Evolutionary conservation across 2,113 vertebrate genomes (phyloP).

Genomic region (Semnornis frantzii): DNA sequence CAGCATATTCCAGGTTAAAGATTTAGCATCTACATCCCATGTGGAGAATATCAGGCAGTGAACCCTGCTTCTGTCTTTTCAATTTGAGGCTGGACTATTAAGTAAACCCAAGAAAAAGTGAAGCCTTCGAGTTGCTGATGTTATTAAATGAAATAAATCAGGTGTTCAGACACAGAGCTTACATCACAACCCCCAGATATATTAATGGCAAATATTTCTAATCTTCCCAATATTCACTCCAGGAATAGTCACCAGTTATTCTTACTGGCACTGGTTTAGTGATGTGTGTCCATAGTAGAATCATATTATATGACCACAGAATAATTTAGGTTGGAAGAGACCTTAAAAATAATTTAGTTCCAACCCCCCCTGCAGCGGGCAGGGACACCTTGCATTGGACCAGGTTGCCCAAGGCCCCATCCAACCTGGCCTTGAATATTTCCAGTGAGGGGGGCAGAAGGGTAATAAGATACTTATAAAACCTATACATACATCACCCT

Average conservation of each 20-base stretch:
- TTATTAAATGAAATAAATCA: neutral
- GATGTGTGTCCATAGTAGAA: neutral
- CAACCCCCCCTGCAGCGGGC: neutral
- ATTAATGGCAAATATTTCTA: slow-evolving; percentile 19
- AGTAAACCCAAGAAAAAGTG: neutral
- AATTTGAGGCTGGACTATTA: neutral
- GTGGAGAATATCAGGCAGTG: neutral
- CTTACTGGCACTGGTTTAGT: neutral
- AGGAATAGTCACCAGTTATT: neutral
- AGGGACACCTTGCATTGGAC: neutral
- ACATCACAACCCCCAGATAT: neutral
- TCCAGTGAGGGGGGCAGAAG: neutral
- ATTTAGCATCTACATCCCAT: neutral
- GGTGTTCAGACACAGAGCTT: neutral
- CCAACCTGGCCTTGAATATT: neutral
- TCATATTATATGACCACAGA: neutral
- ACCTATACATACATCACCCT: fast-evolving
- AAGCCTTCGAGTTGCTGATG: neutral
- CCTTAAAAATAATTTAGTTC: neutral
- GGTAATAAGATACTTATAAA: neutral
- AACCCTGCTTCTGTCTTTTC: neutral
- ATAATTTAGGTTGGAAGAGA: neutral
- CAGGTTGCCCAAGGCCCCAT: neutral
- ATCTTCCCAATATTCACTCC: slow-evolving; percentile 49
- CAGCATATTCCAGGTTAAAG: neutral